Conservation (phyloP, 2,113 vertebrate species). For the Rhea pennata region DNA sequence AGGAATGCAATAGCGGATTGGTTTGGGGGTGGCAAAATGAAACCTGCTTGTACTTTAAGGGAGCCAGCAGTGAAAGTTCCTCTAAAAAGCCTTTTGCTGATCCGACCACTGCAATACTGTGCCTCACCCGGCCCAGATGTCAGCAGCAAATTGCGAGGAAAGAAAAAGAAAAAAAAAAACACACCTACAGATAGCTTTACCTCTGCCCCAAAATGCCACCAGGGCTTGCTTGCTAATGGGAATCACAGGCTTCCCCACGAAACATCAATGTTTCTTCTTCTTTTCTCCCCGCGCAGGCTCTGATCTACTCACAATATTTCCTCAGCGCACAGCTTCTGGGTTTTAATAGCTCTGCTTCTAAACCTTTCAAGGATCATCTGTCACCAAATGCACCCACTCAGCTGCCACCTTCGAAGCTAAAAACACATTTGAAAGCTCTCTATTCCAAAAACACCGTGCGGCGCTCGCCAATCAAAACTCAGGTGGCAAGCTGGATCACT, state of each 20-base stretch:
- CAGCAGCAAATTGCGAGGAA: neutral
- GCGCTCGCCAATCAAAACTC: neutral
- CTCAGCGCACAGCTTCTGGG: neutral
- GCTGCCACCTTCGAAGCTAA: constrained; percentile 12
- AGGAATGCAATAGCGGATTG: neutral
- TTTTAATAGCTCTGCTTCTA: constrained; percentile 44
- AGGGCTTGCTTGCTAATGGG: neutral
- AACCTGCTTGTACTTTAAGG: neutral
- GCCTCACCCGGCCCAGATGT: neutral
- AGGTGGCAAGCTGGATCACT: neutral
- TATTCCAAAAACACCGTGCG: neutral
- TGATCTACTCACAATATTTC: neutral
- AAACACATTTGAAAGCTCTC: neutral
- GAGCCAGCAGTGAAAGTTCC: neutral
- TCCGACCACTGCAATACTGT: neutral
- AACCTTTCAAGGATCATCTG: constrained; percentile 41
- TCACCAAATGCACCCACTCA: constrained; percentile 43
- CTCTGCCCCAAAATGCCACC: neutral
- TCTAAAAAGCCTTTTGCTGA: neutral
- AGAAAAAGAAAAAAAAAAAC: neutral
- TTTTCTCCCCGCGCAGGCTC: neutral
- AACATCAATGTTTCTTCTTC: neutral
- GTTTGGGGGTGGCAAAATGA: rapidly evolving
- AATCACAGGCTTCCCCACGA: neutral
- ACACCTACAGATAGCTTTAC: neutral